Conservation (phyloP, 1,140 invertebrate genomes). For the Drosophila ananassae region DNA sequence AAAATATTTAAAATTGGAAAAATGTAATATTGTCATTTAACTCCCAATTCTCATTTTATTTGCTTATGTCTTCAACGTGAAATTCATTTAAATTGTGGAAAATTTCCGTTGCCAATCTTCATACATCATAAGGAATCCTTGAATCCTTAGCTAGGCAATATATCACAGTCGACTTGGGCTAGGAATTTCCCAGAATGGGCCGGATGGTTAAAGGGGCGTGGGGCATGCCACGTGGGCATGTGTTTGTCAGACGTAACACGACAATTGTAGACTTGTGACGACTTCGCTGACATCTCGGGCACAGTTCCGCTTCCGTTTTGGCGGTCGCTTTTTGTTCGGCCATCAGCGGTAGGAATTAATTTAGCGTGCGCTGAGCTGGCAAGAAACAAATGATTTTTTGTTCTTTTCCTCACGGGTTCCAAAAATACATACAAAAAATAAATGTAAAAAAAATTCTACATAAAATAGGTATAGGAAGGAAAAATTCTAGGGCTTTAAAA, state of each 20-base stretch:
- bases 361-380: conserved; percentile 79
- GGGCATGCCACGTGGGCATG: conserved; percentile 66
- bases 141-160: conserved; percentile 34
- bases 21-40: not conserved
- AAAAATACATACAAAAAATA: conserved; percentile 60
- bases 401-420: conserved; percentile 50
- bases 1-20: not conserved
- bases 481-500: conserved; percentile 35
- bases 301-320: conserved; percentile 80
- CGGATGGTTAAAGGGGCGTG: not conserved
- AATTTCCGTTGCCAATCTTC: conserved; percentile 6
- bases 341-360: conserved; percentile 74
- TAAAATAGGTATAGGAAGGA: not conserved
- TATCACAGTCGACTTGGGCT: conserved; percentile 25
- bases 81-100: conserved; percentile 2
- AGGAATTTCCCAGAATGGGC: conserved; percentile 5
- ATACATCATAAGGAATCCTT: conserved; percentile 24
- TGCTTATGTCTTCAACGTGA: not conserved
- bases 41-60: not conserved
- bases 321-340: conserved; percentile 72
- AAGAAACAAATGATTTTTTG: conserved; percentile 79
- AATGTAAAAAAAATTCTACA: conserved; percentile 17
- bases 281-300: conserved; percentile 73
- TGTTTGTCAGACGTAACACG: conserved; percentile 79
- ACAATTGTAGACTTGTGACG: conserved; percentile 77